Base-by-base conservation (phyloP, 23 tunicate genomes). In the Trididemnum clinides region DNA sequence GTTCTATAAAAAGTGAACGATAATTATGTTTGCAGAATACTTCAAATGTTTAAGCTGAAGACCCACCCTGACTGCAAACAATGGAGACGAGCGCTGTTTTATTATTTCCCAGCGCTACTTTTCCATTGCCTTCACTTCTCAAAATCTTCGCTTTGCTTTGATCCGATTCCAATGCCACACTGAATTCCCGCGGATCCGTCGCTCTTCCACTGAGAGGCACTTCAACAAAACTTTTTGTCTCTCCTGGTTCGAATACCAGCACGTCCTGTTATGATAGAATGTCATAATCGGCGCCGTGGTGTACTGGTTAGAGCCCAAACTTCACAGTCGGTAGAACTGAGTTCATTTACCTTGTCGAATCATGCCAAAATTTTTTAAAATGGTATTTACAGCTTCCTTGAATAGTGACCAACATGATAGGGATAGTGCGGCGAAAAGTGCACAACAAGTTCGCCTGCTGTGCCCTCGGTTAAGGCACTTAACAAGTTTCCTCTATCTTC, bases 61-160 rank as follows among this genome's bases (percentile, higher is more conserved):
- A 86, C 87, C 34, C 31, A 94, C 98, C 98, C 72, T 77, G 90
- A 65, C 84, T 87, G 88, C 85, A 73, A 23, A 94, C 79, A 33
- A 94, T 94, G 3, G 98, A 81, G 33, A 94, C 90, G 18, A 83
- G 65, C 12, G 98, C 98, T 20, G 57, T 27, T 26, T 44, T 74
- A 69, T 85, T 82, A 3, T 62, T 28, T 28, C 98, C 98, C 22
- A 94, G 80, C 38, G 78, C n/a, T 4, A 59, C 88, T 30, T 89
- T 89, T 22, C 95, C 95, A 0, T 37, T 23, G 31, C 28, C 85
- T 6, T 34, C 62, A 15, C 2, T 1, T 4, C 64, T 44, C 2
- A 35, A n/a, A 51, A 78, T 4, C 37, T 78, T 36, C 4, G 39
- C 20, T 7, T 51, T 81, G 0, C 77, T 33, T 0, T 59, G 32